Conservation (phyloP, 2,797 vertebrate species). For the Periophthalmus magnuspinnatus region DNA sequence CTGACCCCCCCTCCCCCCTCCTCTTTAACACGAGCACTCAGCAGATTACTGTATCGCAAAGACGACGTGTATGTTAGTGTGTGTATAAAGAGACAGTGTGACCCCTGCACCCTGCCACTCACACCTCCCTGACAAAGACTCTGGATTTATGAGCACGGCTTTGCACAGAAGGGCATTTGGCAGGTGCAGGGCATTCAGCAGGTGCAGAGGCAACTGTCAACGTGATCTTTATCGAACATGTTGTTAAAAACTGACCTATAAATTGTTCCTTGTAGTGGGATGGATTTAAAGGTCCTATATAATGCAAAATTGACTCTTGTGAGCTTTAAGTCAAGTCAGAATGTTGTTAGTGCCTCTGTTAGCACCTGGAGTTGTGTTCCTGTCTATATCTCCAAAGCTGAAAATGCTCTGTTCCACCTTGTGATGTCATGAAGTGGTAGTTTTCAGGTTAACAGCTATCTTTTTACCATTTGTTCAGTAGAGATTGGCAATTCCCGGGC, state of each 20-base stretch:
- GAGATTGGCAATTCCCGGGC: too few species aligned
- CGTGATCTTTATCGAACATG: constrained; percentile 35
- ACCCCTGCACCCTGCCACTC: constrained; percentile 47
- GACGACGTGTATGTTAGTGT: constrained; percentile 45
- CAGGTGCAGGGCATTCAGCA: constrained; percentile 68
- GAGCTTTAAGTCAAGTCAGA: too few species aligned
- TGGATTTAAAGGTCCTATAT: neutral
- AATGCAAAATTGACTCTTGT: too few species aligned
- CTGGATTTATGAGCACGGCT: constrained; percentile 66
- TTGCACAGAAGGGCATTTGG: constrained; percentile 52
- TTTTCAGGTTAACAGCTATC: too few species aligned
- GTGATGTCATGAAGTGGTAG: too few species aligned
- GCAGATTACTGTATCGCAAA: constrained; percentile 56
- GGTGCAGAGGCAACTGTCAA: constrained; percentile 46
- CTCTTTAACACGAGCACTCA: constrained; percentile 42
- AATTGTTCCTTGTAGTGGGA: neutral
- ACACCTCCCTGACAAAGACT: constrained; percentile 67
- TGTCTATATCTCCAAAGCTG: too few species aligned
- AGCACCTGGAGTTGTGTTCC: too few species aligned
- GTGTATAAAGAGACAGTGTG: constrained; percentile 20
- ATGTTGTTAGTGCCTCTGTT: too few species aligned
- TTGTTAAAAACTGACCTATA: neutral
- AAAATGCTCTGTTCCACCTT: too few species aligned
- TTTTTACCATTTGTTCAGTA: too few species aligned
- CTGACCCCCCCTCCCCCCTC: constrained; percentile 25